Percentiles rank a stretch among this genome's conserved stretches.
These are phyloP conservation scores for Aporrectodea caliginosa DNA, from an alignment of 1,140 invertebrate species.

Conservation along the genomic window DNA sequence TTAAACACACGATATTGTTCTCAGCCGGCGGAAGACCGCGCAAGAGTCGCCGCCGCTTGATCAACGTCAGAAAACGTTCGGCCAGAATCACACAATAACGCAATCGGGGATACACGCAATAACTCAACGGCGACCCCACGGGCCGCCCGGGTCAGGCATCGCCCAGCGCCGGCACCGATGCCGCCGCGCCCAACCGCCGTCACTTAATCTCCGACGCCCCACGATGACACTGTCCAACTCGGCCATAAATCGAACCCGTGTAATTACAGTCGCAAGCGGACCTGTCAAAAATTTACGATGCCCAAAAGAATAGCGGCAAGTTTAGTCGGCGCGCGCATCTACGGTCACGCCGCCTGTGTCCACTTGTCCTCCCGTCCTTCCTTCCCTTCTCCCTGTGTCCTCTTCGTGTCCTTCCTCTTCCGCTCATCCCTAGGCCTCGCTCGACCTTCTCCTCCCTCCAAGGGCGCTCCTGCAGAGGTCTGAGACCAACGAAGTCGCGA, in stretches of 20 bases:
- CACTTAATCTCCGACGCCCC: neutral
- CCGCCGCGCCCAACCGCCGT: neutral
- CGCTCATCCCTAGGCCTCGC: too few relatives aligned
- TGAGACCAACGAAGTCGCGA: too few relatives aligned
- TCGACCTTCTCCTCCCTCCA: too few relatives aligned
- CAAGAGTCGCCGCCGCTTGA: too few relatives aligned
- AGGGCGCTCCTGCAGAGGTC: too few relatives aligned
- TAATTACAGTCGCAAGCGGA: neutral
- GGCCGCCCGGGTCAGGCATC: too few relatives aligned
- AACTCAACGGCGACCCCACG: neutral
- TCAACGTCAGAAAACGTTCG: neutral
- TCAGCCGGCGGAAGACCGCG: neutral
- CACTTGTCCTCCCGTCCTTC: neutral
- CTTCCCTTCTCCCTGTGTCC: neutral
- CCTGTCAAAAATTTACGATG: neutral
- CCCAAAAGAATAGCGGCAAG: neutral
- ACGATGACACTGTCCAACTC: neutral
- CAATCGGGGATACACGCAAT: neutral
- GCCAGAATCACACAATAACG: neutral
- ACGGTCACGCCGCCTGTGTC: neutral
- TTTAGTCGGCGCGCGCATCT: neutral
- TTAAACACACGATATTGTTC: neutral
- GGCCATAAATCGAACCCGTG: neutral
- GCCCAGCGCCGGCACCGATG: neutral
- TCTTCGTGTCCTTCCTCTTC: too few relatives aligned